phyloP scores from a whole-genome alignment of 2,113 vertebrate species.

The Prochilodus magdalenae region DNA sequence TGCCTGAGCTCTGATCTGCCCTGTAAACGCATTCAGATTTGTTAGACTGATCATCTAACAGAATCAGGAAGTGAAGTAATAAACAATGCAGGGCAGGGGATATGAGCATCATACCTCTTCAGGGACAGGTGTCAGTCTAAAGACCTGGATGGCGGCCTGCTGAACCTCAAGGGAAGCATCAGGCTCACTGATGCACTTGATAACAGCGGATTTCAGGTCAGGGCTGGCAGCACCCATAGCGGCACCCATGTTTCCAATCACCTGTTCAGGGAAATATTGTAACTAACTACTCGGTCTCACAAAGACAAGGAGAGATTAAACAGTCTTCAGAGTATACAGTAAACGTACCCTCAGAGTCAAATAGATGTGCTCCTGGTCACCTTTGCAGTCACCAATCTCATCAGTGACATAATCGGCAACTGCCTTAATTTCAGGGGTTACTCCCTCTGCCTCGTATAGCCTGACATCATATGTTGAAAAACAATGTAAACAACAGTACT shows the following conservation, averaged over 20 bases:
- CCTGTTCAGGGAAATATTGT: slow-evolving; percentile 67
- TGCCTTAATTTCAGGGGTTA: slow-evolving; percentile 80
- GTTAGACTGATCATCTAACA: not conserved
- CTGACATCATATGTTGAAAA: slow-evolving; percentile 65
- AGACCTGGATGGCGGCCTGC: slow-evolving; percentile 90
- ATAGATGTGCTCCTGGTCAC: slow-evolving; percentile 82
- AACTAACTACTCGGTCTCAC: too few relatives aligned
- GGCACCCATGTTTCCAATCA: slow-evolving; percentile 91
- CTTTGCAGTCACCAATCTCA: slow-evolving; percentile 86
- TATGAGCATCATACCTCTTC: slow-evolving; percentile 76
- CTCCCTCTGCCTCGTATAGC: slow-evolving; percentile 74
- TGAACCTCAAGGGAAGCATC: slow-evolving; percentile 79
- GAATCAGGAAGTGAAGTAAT: not conserved
- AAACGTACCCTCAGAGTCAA: slow-evolving; percentile 84
- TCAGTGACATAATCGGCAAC: slow-evolving; percentile 82
- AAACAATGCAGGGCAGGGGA: not conserved
- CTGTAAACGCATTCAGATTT: slow-evolving; percentile 70
- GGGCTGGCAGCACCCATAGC: slow-evolving; percentile 80
- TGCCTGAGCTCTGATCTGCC: slow-evolving; percentile 78
- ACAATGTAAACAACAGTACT: not conserved
- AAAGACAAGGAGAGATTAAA: not conserved
- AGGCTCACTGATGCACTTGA: slow-evolving; percentile 81
- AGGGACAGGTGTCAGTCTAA: slow-evolving; percentile 81
- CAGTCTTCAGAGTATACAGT: not conserved
- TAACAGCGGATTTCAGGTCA: slow-evolving; percentile 77